These are phyloP conservation scores for Drosophila repleta DNA, from an alignment of 1,140 invertebrate genomes.

Conservation along the genomic window DNA sequence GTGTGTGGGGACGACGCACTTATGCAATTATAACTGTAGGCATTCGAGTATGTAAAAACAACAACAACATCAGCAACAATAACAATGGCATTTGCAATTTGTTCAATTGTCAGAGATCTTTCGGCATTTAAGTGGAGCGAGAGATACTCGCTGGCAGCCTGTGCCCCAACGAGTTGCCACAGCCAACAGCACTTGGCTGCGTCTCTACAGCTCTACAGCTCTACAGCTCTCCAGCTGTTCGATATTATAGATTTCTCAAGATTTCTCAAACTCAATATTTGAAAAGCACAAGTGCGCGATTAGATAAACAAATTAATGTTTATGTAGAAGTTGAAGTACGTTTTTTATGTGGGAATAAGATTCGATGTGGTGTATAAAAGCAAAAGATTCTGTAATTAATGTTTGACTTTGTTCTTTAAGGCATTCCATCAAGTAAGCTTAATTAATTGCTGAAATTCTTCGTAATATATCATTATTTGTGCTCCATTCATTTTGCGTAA, in stretches of 20 bases:
- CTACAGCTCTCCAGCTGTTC: background rate
- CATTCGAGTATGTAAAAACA: conserved; percentile 53
- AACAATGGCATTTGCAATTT: conserved; percentile 61
- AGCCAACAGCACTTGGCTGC: conserved; percentile 7
- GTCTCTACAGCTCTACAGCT: too few relatives aligned
- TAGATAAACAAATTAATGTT: conserved; percentile 6
- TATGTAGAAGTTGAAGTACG: background rate
- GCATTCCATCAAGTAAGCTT: too few relatives aligned
- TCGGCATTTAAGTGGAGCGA: conserved; percentile 49
- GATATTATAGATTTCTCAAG: conserved; percentile 19
- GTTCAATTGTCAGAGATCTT: conserved; percentile 59
- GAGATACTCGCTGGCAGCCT: conserved; percentile 20
- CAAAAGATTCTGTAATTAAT: too few relatives aligned
- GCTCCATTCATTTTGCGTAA: too few relatives aligned
- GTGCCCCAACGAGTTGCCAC: conserved; percentile 48
- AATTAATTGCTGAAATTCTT: too few relatives aligned
- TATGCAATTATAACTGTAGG: conserved; percentile 65
- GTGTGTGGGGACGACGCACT: conserved; percentile 43
- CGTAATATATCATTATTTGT: too few relatives aligned
- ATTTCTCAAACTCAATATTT: background rate
- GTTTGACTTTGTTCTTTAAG: too few relatives aligned
- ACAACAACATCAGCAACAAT: conserved; percentile 18
- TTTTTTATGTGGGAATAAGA: background rate
- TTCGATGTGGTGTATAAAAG: too few relatives aligned
- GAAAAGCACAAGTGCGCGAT: background rate